Percentiles rank a stretch among this genome's conserved stretches.
These are phyloP conservation scores for Dendropsophus ebraccatus DNA, from an alignment of 2,113 vertebrate species.

Conservation along the genomic window DNA sequence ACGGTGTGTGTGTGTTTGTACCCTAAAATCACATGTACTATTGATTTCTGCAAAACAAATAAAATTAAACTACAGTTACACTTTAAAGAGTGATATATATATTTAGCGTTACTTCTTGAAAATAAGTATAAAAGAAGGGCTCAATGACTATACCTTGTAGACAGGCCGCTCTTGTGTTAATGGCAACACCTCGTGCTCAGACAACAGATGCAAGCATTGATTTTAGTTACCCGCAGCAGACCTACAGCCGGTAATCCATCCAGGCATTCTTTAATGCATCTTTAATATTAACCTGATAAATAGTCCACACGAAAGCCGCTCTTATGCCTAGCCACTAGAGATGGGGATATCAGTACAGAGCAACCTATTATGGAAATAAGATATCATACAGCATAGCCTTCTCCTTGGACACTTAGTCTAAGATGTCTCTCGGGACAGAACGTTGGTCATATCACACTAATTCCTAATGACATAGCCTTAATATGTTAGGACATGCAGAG, in stretches of 20 bases:
- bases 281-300: constrained; percentile 36
- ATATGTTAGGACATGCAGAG: constrained; percentile 57
- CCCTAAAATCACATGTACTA: too few species aligned
- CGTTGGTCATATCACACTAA: constrained; percentile 48
- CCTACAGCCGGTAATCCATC: constrained; percentile 32
- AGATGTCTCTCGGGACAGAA: constrained; percentile 34
- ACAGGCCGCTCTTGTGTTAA: background rate
- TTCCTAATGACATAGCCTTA: constrained; percentile 54
- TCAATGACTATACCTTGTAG: background rate
- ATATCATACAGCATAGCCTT: constrained; percentile 17
- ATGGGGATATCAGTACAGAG: background rate
- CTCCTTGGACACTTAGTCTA: background rate
- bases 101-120: background rate
- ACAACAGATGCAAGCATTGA: constrained; percentile 37
- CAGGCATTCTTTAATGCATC: constrained; percentile 19
- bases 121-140: background rate
- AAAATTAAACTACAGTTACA: too few species aligned
- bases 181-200: constrained; percentile 17
- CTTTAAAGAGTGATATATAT: too few species aligned
- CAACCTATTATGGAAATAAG: background rate
- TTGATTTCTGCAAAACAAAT: too few species aligned
- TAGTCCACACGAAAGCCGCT: constrained; percentile 3
- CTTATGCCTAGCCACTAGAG: background rate
- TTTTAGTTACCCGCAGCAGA: background rate
- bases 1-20: too few species aligned